Evolutionary conservation across 2,113 vertebrate species (phyloP), one percentile per base, ranked within the genome.

Genomic region (Misgurnus anguillicaudatus): DNA sequence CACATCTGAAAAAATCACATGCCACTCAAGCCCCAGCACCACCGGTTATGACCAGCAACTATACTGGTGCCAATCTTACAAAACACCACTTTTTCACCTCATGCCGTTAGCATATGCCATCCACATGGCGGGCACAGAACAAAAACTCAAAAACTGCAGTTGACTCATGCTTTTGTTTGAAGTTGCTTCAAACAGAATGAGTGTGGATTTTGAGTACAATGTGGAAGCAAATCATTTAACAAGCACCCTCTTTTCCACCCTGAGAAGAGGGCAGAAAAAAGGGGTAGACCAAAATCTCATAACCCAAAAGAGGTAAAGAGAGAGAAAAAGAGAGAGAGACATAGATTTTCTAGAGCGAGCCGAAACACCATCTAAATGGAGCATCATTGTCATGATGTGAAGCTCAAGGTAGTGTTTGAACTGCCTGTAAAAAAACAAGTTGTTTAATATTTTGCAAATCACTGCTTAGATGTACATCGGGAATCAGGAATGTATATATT

Each of bases 71-170:
- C 89, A 42, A 83, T 84, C 72, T 86, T 84, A 84, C 84, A 85
- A 84, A 77, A 82, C 78, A 92, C 83, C 89, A 74, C 79, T 86
- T 66, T 82, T 85, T 79, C 79, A 83, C 86, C 85, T 88, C 85
- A 86, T 84, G 88, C 86, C 86, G 89, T 90, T 89, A 91, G 88
- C 94, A 96, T 94, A 93, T 95, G 94, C 91, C 92, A 92, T 92
- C 88, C 95, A 96, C 94, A 94, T 95, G 94, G 93, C 91, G 93
- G 91, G 92, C 92, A 94, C 80, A 85, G 91, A 92, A 92, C 92
- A 93, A 93, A 93, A 91, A 83, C 85, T 86, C 88, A n/a, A n/a
- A n/a, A n/a, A 90, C 65, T 79, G 77, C 90, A 74, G 77, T 80
- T 86, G 45, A 80, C 80, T 65, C 62, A 60, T 55, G 83, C 87